phyloP scores from a whole-genome alignment of 1,140 invertebrate species.

The Geopemphigus sp. region DNA sequence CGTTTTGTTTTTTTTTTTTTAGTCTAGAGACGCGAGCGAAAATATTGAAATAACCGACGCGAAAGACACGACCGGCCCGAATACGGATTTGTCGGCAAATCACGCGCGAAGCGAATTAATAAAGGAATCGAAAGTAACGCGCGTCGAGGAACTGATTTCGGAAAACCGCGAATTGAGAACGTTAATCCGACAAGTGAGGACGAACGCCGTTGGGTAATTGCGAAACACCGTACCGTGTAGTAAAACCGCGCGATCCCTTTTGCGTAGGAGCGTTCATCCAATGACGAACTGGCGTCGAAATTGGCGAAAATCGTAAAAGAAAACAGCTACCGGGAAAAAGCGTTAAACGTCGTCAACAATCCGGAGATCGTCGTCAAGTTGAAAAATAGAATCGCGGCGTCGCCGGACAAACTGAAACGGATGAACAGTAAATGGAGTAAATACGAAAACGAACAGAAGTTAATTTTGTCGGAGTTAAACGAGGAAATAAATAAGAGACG shows the following conservation, averaged over 20 bases:
- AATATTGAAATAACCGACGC: not conserved
- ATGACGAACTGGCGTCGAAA: not conserved
- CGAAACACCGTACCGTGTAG: too few relatives aligned
- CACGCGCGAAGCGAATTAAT: not conserved
- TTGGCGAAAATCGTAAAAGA: conserved; percentile 24
- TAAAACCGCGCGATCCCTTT: not conserved
- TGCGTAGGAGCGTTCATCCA: not conserved
- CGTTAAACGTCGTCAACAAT: conserved; percentile 31
- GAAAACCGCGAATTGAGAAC: not conserved
- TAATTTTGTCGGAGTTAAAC: conserved; percentile 60
- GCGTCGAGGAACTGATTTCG: not conserved
- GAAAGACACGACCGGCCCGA: not conserved
- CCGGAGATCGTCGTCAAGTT: conserved; percentile 22
- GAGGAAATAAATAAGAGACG: conserved; percentile 57
- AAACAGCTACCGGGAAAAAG: conserved; percentile 3
- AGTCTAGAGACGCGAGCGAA: not conserved
- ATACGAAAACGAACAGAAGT: conserved; percentile 56
- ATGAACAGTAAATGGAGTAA: conserved; percentile 54
- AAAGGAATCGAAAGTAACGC: not conserved
- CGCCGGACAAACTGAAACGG: conserved; percentile 60
- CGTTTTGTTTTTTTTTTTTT: too few relatives aligned
- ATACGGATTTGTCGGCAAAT: not conserved
- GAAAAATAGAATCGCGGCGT: conserved; percentile 31
- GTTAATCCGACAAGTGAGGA: not conserved
- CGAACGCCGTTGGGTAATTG: not conserved